phyloP scores from a whole-genome alignment of 2,797 vertebrate species.

The Labeo calbasu region DNA sequence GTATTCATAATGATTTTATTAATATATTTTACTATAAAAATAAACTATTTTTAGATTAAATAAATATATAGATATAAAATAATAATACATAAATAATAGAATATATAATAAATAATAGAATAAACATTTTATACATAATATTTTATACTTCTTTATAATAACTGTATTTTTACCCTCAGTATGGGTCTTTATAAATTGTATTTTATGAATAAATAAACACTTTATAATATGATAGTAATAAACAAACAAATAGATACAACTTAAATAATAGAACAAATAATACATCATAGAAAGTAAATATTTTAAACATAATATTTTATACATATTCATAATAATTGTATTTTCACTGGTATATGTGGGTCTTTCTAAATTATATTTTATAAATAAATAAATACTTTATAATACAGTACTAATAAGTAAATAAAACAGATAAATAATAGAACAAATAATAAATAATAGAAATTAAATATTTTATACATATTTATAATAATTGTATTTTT shows the following conservation, averaged over 20 bases:
- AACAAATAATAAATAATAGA: too few species aligned
- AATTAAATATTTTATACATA: not conserved
- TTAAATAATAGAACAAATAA: not conserved
- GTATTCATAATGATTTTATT: not conserved
- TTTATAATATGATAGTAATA: too few species aligned
- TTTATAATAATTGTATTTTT: not conserved
- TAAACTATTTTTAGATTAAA: not conserved
- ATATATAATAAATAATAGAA: not conserved
- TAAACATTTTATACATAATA: not conserved
- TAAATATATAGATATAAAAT: not conserved
- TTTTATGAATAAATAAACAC: too few species aligned
- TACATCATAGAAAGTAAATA: not conserved
- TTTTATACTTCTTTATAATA: too few species aligned
- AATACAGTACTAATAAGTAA: too few species aligned
- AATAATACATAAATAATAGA: not conserved
- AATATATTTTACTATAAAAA: not conserved
- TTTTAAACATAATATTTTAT: not conserved
- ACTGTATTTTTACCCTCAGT: too few species aligned
- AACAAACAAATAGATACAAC: not conserved
- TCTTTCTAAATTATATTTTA: not conserved
- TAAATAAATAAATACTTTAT: not conserved
- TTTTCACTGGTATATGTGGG: not conserved
- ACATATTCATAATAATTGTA: not conserved
- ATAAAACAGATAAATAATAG: too few species aligned
- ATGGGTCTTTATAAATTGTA: too few species aligned